Conservation (phyloP, 2,797 vertebrate genomes). For the Arnoldichthys spilopterus region DNA sequence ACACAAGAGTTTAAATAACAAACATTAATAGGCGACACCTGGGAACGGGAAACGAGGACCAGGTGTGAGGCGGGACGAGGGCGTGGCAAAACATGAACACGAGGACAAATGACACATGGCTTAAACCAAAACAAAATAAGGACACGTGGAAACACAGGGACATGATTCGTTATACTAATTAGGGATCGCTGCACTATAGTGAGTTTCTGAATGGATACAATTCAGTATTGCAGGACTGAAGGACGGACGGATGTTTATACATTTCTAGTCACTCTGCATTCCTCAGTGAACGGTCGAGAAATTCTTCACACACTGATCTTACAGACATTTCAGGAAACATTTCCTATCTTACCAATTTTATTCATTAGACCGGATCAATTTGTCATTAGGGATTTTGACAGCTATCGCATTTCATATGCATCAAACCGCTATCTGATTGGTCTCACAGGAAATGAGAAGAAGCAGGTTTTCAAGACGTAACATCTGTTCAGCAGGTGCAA, state of each 20-base stretch:
- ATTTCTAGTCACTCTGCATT: neutral
- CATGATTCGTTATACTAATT: too few species aligned
- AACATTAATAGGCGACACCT: too few species aligned
- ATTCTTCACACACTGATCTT: neutral
- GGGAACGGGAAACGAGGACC: too few species aligned
- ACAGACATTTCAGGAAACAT: neutral
- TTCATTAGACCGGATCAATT: conserved; percentile 14
- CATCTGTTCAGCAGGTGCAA: conserved; percentile 16
- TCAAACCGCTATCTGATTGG: conserved; percentile 26
- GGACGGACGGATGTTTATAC: neutral
- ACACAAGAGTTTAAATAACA: too few species aligned
- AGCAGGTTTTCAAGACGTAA: neutral
- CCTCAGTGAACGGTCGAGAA: neutral
- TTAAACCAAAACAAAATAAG: too few species aligned
- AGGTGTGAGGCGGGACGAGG: too few species aligned
- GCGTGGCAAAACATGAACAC: too few species aligned
- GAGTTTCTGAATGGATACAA: too few species aligned
- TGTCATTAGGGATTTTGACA: conserved; percentile 26
- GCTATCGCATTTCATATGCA: conserved; percentile 25
- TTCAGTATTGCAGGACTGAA: too few species aligned
- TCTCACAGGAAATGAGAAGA: conserved; percentile 1
- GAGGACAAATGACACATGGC: too few species aligned
- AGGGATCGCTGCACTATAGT: too few species aligned
- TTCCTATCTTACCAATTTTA: conserved; percentile 4
- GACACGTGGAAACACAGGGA: too few species aligned